These are phyloP conservation scores for Lampris megalopsis DNA, from an alignment of 2,113 vertebrate species.

Conservation along the genomic window DNA sequence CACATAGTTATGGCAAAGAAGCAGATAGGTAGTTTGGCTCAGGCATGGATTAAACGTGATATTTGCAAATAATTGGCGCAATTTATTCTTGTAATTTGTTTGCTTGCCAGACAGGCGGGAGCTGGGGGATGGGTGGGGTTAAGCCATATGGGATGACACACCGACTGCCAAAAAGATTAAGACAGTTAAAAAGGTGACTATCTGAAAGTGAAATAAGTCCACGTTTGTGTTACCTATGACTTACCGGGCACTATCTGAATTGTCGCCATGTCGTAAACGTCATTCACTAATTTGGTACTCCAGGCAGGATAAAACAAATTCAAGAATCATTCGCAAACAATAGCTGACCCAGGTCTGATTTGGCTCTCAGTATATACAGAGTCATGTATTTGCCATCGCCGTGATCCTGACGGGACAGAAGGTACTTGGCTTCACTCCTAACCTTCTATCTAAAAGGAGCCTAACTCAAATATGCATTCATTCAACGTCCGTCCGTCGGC, in stretches of 20 bases:
- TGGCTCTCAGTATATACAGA: constrained; percentile 58
- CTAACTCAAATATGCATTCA: constrained; percentile 36
- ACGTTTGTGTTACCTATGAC: constrained; percentile 23
- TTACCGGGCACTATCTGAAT: constrained; percentile 37
- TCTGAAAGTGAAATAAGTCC: neutral
- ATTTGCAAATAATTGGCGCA: constrained; percentile 41
- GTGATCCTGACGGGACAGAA: constrained; percentile 17
- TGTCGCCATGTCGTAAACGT: constrained; percentile 30
- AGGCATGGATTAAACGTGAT: constrained; percentile 53
- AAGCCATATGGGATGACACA: constrained; percentile 1
- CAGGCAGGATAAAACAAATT: constrained; percentile 38
- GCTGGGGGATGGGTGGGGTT: constrained; percentile 10
- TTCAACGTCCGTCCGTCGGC: constrained; percentile 21
- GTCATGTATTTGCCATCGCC: constrained; percentile 12
- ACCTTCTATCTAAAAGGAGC: neutral
- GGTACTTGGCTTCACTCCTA: constrained; percentile 5
- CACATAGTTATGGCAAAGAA: constrained; percentile 66
- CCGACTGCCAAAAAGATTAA: constrained; percentile 46
- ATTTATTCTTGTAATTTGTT: constrained; percentile 30
- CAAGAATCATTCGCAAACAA: constrained; percentile 40
- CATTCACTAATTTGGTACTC: constrained; percentile 17
- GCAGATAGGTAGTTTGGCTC: constrained; percentile 64
- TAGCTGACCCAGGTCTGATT: constrained; percentile 43
- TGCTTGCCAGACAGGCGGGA: constrained; percentile 15
- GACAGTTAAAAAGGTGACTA: constrained; percentile 20